Conservation (phyloP, 1,140 invertebrate genomes). For the Drosophila simulans region DNA sequence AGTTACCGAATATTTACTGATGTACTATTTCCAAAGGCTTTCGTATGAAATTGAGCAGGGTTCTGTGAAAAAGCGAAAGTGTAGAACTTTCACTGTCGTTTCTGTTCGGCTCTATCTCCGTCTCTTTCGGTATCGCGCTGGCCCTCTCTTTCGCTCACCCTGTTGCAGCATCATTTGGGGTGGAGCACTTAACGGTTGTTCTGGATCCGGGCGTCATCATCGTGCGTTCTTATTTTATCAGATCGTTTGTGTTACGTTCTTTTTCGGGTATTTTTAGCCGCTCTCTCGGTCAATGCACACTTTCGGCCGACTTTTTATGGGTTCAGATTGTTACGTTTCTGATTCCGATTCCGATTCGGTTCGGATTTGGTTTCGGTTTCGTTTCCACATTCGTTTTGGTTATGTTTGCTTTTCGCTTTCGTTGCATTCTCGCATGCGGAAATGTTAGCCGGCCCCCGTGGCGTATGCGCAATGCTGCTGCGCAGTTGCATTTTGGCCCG, state of each 20-base stretch:
- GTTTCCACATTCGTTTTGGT: conserved; percentile 11
- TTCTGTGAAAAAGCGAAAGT: no score
- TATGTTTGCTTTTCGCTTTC: conserved; percentile 5
- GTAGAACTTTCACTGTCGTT: conserved; percentile 23
- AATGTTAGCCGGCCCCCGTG: conserved; percentile 25
- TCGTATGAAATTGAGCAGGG: no score
- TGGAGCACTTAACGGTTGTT: conserved; percentile 64
- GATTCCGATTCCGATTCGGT: conserved; percentile 27
- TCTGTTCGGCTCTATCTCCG: not conserved
- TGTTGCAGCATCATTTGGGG: conserved; percentile 47
- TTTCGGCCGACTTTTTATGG: conserved; percentile 72
- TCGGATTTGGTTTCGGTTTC: not conserved
- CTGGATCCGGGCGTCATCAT: conserved; percentile 39
- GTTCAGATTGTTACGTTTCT: conserved; percentile 18
- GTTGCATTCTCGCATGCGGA: conserved; percentile 49
- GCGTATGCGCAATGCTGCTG: conserved; percentile 66
- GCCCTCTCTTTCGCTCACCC: conserved; percentile 1
- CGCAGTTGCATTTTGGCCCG: conserved; percentile 55
- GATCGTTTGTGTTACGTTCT: conserved; percentile 31
- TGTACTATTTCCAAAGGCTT: no score
- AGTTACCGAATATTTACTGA: no score
- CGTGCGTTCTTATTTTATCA: conserved; percentile 58
- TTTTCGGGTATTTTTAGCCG: conserved; percentile 41
- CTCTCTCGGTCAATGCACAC: conserved; percentile 71
- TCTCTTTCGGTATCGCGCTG: not conserved